Conservation (phyloP, 1,140 invertebrate genomes). For the Drosophila ogumai region DNA sequence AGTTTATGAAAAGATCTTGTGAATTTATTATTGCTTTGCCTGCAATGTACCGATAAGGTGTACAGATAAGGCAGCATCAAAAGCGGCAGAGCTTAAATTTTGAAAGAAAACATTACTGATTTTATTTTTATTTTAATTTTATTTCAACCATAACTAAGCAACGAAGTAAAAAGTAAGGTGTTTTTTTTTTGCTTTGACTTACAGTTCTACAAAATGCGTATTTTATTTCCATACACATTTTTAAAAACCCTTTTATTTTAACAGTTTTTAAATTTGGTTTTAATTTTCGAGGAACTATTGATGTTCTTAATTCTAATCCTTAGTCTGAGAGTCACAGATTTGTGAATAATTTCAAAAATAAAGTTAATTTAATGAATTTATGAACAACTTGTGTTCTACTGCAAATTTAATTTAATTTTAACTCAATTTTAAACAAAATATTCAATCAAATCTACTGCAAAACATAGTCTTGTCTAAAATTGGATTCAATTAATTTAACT, state of each 20-base stretch:
- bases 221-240: not conserved
- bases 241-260: not conserved
- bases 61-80: too few relatives aligned
- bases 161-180: not conserved
- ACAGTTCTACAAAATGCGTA: not conserved
- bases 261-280: not conserved
- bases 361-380: too few relatives aligned
- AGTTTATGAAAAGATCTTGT: too few relatives aligned
- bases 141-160: not conserved
- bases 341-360: not conserved
- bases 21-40: too few relatives aligned
- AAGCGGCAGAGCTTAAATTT: too few relatives aligned
- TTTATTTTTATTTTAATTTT: not conserved
- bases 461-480: not conserved
- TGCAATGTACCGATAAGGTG: too few relatives aligned
- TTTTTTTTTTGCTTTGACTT: not conserved
- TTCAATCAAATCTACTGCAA: too few relatives aligned
- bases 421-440: not conserved
- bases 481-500: not conserved
- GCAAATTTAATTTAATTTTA: too few relatives aligned
- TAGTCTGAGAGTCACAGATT: not conserved
- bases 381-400: too few relatives aligned
- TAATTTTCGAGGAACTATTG: conserved; percentile 4
- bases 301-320: not conserved
- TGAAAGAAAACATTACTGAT: not conserved